These are phyloP conservation scores for Hiodon tergisus DNA, from an alignment of 2,113 vertebrate genomes.

Conservation along the genomic window DNA sequence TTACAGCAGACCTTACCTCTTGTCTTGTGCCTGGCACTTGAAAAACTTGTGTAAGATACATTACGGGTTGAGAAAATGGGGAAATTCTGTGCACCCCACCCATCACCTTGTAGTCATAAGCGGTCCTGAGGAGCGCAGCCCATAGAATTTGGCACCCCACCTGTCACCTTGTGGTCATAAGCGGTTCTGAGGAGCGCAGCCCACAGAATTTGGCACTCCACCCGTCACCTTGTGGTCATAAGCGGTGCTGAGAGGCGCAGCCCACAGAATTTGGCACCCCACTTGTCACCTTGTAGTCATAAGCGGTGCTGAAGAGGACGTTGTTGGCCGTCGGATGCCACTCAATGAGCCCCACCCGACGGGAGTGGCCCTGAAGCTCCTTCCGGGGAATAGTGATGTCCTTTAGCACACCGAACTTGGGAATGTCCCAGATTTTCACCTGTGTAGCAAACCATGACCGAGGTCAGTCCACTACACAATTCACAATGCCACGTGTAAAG, in stretches of 20 bases:
- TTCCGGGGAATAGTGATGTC: constrained; percentile 71
- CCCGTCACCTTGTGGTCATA: constrained; percentile 87
- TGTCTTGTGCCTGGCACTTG: too few relatives aligned
- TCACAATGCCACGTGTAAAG: neutral
- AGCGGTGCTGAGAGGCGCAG: constrained; percentile 71
- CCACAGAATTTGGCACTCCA: too few relatives aligned
- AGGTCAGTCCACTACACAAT: neutral
- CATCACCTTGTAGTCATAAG: too few relatives aligned
- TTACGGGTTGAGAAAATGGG: too few relatives aligned
- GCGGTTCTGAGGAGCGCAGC: too few relatives aligned
- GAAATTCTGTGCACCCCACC: too few relatives aligned
- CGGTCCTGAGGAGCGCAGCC: too few relatives aligned
- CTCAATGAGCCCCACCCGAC: constrained; percentile 85
- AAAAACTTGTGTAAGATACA: too few relatives aligned
- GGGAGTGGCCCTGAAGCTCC: constrained; percentile 74
- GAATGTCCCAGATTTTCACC: constrained; percentile 92
- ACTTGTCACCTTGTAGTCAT: constrained; percentile 83
- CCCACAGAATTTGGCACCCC: neutral
- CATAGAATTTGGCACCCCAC: too few relatives aligned
- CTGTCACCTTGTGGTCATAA: too few relatives aligned
- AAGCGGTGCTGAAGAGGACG: constrained; percentile 83
- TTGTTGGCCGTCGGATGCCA: constrained; percentile 89
- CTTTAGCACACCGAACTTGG: constrained; percentile 64
- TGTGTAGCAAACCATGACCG: constrained; percentile 39
- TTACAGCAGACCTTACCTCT: too few relatives aligned